These are phyloP conservation scores for Oreotragus oreotragus DNA, from an alignment of 2,113 vertebrate species.

Conservation along the genomic window DNA sequence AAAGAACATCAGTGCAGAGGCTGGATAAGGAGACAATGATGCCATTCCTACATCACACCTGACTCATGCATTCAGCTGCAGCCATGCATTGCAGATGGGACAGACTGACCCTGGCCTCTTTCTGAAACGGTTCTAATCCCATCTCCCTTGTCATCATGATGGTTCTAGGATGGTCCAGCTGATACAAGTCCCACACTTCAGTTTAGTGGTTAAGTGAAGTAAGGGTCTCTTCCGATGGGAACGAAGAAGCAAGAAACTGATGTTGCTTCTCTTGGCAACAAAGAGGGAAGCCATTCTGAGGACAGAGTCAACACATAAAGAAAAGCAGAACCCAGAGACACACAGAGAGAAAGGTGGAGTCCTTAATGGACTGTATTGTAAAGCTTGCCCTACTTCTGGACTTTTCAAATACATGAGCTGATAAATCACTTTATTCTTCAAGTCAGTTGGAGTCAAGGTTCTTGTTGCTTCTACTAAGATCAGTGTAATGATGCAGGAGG, in stretches of 20 bases:
- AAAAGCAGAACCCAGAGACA: not conserved
- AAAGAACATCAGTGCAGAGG: not conserved
- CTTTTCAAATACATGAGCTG: not conserved
- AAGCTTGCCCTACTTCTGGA: not conserved
- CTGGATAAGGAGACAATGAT: not conserved
- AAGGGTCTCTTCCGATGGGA: not conserved
- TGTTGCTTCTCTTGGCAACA: not conserved
- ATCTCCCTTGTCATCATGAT: not conserved
- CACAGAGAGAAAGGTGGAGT: not conserved
- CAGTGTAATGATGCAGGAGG: not conserved
- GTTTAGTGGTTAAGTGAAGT: not conserved
- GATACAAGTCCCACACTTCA: not conserved
- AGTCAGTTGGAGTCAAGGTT: not conserved
- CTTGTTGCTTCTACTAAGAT: not conserved
- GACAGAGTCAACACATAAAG: not conserved
- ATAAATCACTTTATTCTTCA: not conserved
- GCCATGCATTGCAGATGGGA: not conserved
- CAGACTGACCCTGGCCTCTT: not conserved
- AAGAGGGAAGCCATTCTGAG: not conserved
- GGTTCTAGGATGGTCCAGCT: not conserved
- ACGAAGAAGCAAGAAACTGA: not conserved
- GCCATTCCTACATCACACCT: not conserved
- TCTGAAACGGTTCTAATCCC: not conserved
- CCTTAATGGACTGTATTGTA: not conserved
- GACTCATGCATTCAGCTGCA: not conserved